Evolutionary conservation across 2,888 invertebrate genomes (phyloP).

Genomic region (Drosophila limbata): DNA sequence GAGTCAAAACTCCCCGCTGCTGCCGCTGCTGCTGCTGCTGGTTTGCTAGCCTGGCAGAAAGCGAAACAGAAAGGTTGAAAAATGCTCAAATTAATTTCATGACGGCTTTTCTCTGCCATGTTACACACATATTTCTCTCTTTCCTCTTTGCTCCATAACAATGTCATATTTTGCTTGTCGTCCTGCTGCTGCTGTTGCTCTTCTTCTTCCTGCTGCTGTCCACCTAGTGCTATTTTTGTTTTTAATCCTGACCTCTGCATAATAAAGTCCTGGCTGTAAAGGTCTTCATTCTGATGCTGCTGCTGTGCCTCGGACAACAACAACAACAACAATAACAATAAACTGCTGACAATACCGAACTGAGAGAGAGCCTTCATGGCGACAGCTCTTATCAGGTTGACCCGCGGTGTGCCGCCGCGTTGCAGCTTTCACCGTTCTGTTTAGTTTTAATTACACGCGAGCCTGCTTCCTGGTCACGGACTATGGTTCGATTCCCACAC

Average conservation of each 20-base stretch:
- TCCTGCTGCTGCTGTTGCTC: slow-evolving; percentile 14
- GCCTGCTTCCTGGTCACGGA: slow-evolving; percentile 60
- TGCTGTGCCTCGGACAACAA: background rate
- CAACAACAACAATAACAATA: slow-evolving; percentile 25
- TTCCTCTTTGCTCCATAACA: slow-evolving; percentile 32
- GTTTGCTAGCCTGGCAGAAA: slow-evolving; percentile 13
- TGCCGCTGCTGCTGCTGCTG: slow-evolving; percentile 17
- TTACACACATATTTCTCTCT: slow-evolving; percentile 21
- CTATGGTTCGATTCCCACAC: slow-evolving; percentile 48
- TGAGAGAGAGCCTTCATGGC: slow-evolving; percentile 42
- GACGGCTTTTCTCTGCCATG: slow-evolving; percentile 49
- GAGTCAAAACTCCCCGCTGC: slow-evolving; percentile 53
- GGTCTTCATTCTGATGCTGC: slow-evolving; percentile 11
- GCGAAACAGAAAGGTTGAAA: slow-evolving; percentile 47
- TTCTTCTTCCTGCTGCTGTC: background rate
- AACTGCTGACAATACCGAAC: slow-evolving; percentile 60
- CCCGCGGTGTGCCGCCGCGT: slow-evolving; percentile 23
- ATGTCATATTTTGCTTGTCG: slow-evolving; percentile 66
- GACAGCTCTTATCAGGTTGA: slow-evolving; percentile 54
- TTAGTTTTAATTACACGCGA: slow-evolving; percentile 80
- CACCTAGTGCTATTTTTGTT: slow-evolving; percentile 46
- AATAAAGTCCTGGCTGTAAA: slow-evolving; percentile 44
- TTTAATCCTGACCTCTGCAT: slow-evolving; percentile 76
- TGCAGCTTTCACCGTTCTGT: slow-evolving; percentile 50
- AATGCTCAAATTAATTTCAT: slow-evolving; percentile 77